Base-by-base conservation (phyloP, 1,140 invertebrate species). In the Apis dorsata region DNA sequence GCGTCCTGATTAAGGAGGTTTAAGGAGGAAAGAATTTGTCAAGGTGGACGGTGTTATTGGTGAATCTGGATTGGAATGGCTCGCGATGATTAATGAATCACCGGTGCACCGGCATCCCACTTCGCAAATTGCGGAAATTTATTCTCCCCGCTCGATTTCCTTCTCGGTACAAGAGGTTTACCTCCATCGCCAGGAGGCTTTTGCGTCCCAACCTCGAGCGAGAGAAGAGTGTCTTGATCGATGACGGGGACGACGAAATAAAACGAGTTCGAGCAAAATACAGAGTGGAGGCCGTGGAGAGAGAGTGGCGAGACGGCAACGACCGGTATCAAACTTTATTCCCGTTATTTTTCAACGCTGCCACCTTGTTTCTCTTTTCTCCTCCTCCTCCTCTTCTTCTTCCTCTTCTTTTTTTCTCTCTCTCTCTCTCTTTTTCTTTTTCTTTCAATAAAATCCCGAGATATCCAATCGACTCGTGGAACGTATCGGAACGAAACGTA, bases 61-160 rank as follows among this genome's bases (percentile, higher is more conserved):
- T 75, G 19, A 59, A 75, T 75, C 44, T n/a, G 21, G 13, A 24
- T 28, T 51, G n/a, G 51, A 72, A 24, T 55, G 9, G 51, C 12
- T 7, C n/a, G 49, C n/a, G 72, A 75, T 75, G 72, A 75, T 75
- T 75, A 75, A 75, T 62, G 72, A 75, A 62, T 51, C 57, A 34
- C 24, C 72, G 57, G 34, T 28, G 34, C 53, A 21, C 55, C 12
- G 53, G 34, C 28, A 74, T 49, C 59, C n/a, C 8, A 12, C 12
- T n/a, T n/a, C 34, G 72, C 72, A 75, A 75, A 75, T 75, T 63
- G 59, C 60, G 59, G 49, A 75, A 75, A 75, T 75, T 75, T 75
- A 75, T 75, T 75, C 72, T 75, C 72, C 12, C 51, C 55, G 71
- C 71, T 75, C 72, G 72, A 75, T 75, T 75, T 63, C 34, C 71